Base-by-base conservation (phyloP, 2,888 invertebrate genomes). In the Heliconius erato region DNA sequence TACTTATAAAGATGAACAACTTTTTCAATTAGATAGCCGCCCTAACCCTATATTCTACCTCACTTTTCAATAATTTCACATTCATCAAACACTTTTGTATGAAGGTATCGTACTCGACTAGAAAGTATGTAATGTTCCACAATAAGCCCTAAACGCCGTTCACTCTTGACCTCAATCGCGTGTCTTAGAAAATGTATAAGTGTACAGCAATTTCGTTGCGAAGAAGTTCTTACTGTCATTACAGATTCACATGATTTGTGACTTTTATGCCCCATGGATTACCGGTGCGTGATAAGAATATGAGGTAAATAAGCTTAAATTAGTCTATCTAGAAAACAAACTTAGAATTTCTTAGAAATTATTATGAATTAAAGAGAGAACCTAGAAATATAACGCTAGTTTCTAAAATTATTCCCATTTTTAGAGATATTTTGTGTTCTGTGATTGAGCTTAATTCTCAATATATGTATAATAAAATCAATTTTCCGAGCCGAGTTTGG, bases 131-230 rank as follows among this genome's bases (percentile, higher is more conserved):
- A 81, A 78, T 65, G 77, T 54, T 78, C 54, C 68, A 83, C 83
- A 81, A 79, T 78, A 78, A 79, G 77, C 76, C 74, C 80, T 79
- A 63, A 79, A 79, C 77, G 78, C 83, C 84, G 79, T 78, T 84
- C 83, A 83, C 81, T 82, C 74, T 80, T 84, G 83, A 81, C 81
- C 81, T 79, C 83, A 72, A 83, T 84, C 67, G 76, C 79, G 35
- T 59, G 79, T 40, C 68, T 78, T 78, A 80, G 72, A 77, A 80
- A 82, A 76, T 76, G 63, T 59, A 59, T 63, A 63, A 76, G 76
- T 76, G 67, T 78, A 78, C 67, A 78, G 78, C 67, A 67, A 78
- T 78, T 78, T 67, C 26, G 67, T 78, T 78, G 26, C 23, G 26
- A 77, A 78, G 78, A 28, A 78, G 28, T 67, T 26, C 44, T 78